Evolutionary conservation across 2,888 invertebrate species (phyloP), one percentile per base, ranked within the genome.

Genomic region (Enchytraeus crypticus): DNA sequence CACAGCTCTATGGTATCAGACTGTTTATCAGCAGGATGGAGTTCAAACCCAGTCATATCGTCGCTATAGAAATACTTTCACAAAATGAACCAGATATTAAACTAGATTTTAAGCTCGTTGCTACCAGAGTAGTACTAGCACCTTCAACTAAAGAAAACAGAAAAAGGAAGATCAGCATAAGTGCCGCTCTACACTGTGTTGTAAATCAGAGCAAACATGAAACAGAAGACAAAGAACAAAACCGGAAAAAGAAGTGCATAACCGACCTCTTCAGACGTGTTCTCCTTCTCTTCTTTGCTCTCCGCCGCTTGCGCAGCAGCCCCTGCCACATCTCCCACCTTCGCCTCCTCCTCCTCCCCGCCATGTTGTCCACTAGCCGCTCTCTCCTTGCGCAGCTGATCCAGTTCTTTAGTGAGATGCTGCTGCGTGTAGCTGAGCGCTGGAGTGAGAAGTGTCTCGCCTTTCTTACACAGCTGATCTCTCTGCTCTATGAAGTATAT

Each of bases 341-440:
- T 47, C 49, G 14, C 21, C 26, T 47, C 26, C 49, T 70, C 70
- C 64, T 75, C 74, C 56, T 74, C 74, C 51, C 72, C 71, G n/a
- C 73, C 74, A 32, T 67, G 66, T 65, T 72, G 73, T 62, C 80
- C 79, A 80, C 64, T 86, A 74, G 75, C 72, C 14, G 73, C 58
- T 77, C 92, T 92, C 66, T 86, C 85, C 72, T 87, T 87, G 69
- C 71, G 71, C 66, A 76, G 75, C 2, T 62, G 66, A 61, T 77
- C 77, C 18, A 76, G 63, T 3, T 67, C 71, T 27, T 65, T 63
- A 57, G 69, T 65, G 61, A 95, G 83, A 67, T 91, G 87, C 63
- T 86, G 84, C 18, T 88, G 82, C 0, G 88, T 88, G 78, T 88
- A 93, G 68, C 84, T 84, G 2, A 92, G 82, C 0, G 97, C 96